phyloP scores from a whole-genome alignment of 2,888 invertebrate genomes.

The Heliconius hortense region DNA sequence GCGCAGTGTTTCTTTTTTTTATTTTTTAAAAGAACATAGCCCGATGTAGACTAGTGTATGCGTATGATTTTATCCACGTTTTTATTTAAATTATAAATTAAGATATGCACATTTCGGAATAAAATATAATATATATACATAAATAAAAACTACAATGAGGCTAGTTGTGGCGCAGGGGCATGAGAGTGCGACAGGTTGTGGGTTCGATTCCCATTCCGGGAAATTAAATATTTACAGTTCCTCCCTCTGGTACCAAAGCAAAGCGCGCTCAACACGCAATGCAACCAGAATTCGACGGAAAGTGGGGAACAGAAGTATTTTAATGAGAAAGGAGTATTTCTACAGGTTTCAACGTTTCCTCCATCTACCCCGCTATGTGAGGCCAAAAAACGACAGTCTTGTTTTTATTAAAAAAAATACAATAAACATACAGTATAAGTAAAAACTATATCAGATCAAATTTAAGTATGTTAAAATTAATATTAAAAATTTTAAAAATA shows the following conservation, averaged over 20 bases:
- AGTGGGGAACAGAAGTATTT: too few species aligned
- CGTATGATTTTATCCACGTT: background rate
- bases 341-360: too few species aligned
- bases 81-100: background rate
- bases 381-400: too few species aligned
- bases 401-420: background rate
- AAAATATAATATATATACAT: background rate
- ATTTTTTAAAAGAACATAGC: background rate
- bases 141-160: background rate
- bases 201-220: too few species aligned
- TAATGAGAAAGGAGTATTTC: too few species aligned
- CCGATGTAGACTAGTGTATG: background rate
- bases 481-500: background rate
- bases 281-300: too few species aligned
- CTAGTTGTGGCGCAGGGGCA: background rate
- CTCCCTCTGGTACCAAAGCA: too few species aligned
- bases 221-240: too few species aligned
- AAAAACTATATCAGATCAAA: background rate
- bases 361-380: too few species aligned
- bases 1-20: background rate
- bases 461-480: background rate
- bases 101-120: background rate
- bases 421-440: background rate
- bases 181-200: too few species aligned
- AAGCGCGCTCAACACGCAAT: too few species aligned